Percentiles rank a stretch among this genome's conserved stretches.
These are phyloP conservation scores for Drosophila seguyi DNA, from an alignment of 1,140 invertebrate genomes.

Conservation along the genomic window DNA sequence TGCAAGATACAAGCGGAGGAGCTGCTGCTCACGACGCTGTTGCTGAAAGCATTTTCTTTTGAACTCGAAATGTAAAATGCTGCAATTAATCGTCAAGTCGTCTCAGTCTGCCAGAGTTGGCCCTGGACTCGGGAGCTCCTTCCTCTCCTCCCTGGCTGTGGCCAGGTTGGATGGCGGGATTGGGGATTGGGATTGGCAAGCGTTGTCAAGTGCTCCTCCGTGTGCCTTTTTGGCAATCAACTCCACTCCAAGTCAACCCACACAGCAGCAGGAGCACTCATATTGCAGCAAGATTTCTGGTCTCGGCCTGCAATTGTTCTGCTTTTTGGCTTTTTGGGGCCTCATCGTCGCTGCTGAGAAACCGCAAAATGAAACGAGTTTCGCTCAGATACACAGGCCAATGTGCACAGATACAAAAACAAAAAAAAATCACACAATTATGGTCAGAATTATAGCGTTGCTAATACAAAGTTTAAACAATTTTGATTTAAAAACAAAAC, in stretches of 20 bases:
- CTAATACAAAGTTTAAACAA: constrained; percentile 1
- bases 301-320: constrained; percentile 68
- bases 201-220: constrained; percentile 63
- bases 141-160: constrained; percentile 1
- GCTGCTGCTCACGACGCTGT: constrained; percentile 6
- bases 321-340: constrained; percentile 71
- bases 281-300: constrained; percentile 69
- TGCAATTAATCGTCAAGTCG: constrained; percentile 73
- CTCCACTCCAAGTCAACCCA: constrained; percentile 58
- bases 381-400: constrained; percentile 32
- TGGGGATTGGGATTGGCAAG: constrained; percentile 24
- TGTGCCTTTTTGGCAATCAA: constrained; percentile 69
- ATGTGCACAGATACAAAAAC: constrained; percentile 25
- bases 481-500: background rate
- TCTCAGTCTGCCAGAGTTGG: constrained; percentile 23
- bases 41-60: constrained; percentile 63
- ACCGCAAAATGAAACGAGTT: constrained; percentile 67
- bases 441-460: constrained; percentile 2
- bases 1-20: constrained; percentile 58
- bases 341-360: constrained; percentile 23
- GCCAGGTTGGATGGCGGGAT: constrained; percentile 6
- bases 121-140: constrained; percentile 13
- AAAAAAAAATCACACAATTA: constrained; percentile 17
- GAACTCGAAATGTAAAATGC: constrained; percentile 74
- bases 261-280: constrained; percentile 54